Conservation (phyloP, 2,113 vertebrate species). For the Callospermophilus lateralis region DNA sequence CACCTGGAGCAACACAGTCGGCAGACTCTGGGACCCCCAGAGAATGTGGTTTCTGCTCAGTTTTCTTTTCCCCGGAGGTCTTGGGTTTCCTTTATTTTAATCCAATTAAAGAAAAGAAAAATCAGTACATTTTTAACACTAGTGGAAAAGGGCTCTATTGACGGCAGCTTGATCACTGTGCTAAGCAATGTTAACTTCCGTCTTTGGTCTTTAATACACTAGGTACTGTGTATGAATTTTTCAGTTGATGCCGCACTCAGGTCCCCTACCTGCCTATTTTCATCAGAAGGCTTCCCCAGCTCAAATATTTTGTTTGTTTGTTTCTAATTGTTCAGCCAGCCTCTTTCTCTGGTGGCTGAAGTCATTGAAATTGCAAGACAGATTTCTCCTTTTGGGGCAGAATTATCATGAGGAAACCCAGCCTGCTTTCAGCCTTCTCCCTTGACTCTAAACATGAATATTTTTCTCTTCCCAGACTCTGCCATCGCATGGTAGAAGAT, state of each 20-base stretch:
- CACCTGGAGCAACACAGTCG: neutral
- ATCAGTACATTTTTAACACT: slow-evolving; percentile 72
- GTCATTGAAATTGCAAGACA: neutral
- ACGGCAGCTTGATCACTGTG: slow-evolving; percentile 80
- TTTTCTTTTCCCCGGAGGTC: slow-evolving; percentile 61
- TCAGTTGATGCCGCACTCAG: slow-evolving; percentile 57
- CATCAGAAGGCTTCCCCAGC: slow-evolving; percentile 57
- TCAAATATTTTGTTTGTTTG: slow-evolving; percentile 53
- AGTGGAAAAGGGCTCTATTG: slow-evolving; percentile 71
- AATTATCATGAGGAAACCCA: neutral
- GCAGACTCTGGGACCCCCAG: neutral
- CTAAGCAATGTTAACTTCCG: slow-evolving; percentile 79
- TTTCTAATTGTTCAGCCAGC: slow-evolving; percentile 29
- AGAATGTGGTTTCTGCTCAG: slow-evolving; percentile 9
- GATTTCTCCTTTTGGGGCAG: neutral
- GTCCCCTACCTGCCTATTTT: slow-evolving; percentile 70
- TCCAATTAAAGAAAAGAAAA: slow-evolving; percentile 81
- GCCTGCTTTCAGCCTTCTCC: neutral
- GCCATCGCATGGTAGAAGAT: neutral
- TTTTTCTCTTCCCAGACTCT: neutral
- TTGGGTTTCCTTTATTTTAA: slow-evolving; percentile 77
- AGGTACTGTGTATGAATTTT: slow-evolving; percentile 68
- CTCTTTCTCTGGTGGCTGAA: slow-evolving; percentile 39
- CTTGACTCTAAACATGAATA: neutral
- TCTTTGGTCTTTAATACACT: slow-evolving; percentile 68